Conservation (phyloP, 1,140 invertebrate genomes). For the Zaprionus kolodkinae region DNA sequence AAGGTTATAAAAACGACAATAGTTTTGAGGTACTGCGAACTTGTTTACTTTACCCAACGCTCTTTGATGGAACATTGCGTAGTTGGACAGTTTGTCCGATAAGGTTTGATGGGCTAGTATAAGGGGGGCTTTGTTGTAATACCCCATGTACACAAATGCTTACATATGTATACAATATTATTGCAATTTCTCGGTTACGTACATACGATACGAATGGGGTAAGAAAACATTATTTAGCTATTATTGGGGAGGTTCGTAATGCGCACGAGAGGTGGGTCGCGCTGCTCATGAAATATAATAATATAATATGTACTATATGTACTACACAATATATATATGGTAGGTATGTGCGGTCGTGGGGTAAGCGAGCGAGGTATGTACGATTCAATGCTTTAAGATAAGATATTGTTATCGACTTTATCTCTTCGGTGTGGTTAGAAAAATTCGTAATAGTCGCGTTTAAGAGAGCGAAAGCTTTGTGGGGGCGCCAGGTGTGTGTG, state of each 20-base stretch:
- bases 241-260: background rate
- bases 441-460: conserved; percentile 34
- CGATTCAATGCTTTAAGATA: conserved; percentile 72
- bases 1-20: background rate
- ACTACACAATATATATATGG: background rate
- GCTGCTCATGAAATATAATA: too few relatives aligned
- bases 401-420: conserved; percentile 77
- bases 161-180: background rate
- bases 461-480: conserved; percentile 48
- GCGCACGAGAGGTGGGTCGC: background rate
- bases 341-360: conserved; percentile 15
- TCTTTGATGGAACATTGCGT: background rate
- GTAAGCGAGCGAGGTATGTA: conserved; percentile 8
- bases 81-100: background rate
- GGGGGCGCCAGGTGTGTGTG: background rate
- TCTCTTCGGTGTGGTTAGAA: conserved; percentile 51
- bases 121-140: background rate
- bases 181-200: background rate
- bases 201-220: background rate
- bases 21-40: background rate
- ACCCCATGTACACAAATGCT: background rate
- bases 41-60: background rate
- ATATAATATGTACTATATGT: too few relatives aligned
- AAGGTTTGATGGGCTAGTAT: background rate
- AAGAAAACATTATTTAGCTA: background rate